Evolutionary conservation across 2,113 vertebrate genomes (phyloP), one percentile per base, ranked within the genome.

Genomic region (Labeo catla): DNA sequence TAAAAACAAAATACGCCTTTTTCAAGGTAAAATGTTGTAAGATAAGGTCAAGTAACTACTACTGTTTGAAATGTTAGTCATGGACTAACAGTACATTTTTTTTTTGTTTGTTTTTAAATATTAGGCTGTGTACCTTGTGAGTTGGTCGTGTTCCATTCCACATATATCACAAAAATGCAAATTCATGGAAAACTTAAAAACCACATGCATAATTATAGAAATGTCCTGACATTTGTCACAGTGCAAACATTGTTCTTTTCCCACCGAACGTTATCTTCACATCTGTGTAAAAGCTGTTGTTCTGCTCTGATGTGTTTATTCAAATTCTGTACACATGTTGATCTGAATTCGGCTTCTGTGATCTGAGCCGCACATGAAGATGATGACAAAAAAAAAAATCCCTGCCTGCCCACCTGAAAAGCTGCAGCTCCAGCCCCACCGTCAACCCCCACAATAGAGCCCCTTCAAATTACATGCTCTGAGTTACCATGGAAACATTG

Each of bases 401-500:
- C 6, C 15, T 70, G 34, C 4, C 8, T 72, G n/a, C 11, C 13
- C n/a, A 61, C 19, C 73, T 76, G 77, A 72, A 43, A 74, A 47
- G 19, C 61, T 50, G 45, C 21, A 59, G 61, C 6, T 45, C 9
- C 54, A 54, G 21, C 36, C 47, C 72, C 73, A 61, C 36, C 52
- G 65, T 83, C 88, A 81, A 43, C 78, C 77, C 84, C 74, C 74
- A 76, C 68, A 80, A 84, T 54, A 59, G 50, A 72, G 54, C 43
- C 82, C 76, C 36, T 87, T 83, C 13, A 87, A 82, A 28, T 50
- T 61, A 68, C 87, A 81, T n/a, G 80, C 77, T 86, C 86, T n/a
- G 49, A 52, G 89, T 91, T 81, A 84, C 87, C 79, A 88, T 89
- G 84, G 90, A 82, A 89, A 90, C 90, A 57, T 50, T 23, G 28